Percentiles rank a stretch among this genome's conserved stretches.
These are phyloP conservation scores for Aporophyla nigra DNA, from an alignment of 2,888 invertebrate genomes.

Conservation along the genomic window DNA sequence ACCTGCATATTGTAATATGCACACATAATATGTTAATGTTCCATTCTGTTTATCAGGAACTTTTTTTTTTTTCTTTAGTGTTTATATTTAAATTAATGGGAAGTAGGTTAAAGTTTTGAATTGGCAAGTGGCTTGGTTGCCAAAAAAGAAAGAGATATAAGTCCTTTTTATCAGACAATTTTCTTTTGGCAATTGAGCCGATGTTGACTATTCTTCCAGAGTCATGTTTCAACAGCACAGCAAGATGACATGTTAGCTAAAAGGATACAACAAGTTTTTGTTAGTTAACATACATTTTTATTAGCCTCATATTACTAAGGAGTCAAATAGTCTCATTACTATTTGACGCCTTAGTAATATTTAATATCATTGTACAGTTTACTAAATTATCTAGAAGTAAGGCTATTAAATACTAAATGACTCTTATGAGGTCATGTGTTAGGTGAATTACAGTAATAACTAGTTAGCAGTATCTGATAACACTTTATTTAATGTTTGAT, in stretches of 20 bases:
- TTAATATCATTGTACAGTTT: neutral
- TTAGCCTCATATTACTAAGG: too few species aligned
- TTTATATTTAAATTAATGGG: neutral
- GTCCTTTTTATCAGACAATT: too few species aligned
- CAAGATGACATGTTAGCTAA: too few species aligned
- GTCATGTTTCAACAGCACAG: too few species aligned
- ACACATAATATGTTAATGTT: slow-evolving; percentile 32
- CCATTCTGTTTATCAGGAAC: slow-evolving; percentile 12
- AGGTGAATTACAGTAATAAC: slow-evolving; percentile 36
- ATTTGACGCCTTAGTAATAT: too few species aligned
- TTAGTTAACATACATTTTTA: too few species aligned
- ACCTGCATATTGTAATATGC: slow-evolving; percentile 51
- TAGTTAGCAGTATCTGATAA: slow-evolving; percentile 36
- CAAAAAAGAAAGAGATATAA: too few species aligned
- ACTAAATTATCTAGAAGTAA: slow-evolving; percentile 10
- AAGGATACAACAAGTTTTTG: too few species aligned
- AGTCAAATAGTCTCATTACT: too few species aligned
- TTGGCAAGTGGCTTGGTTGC: too few species aligned
- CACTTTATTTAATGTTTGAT: slow-evolving; percentile 40
- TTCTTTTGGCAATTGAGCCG: too few species aligned
- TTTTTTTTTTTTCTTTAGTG: slow-evolving; percentile 8
- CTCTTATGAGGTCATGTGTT: slow-evolving; percentile 24
- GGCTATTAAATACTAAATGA: slow-evolving; percentile 29
- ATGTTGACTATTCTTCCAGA: too few species aligned
- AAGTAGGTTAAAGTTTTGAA: slow-evolving; percentile 1